phyloP scores from a whole-genome alignment of 2,797 vertebrate genomes.

The Eutrigla gurnardus region DNA sequence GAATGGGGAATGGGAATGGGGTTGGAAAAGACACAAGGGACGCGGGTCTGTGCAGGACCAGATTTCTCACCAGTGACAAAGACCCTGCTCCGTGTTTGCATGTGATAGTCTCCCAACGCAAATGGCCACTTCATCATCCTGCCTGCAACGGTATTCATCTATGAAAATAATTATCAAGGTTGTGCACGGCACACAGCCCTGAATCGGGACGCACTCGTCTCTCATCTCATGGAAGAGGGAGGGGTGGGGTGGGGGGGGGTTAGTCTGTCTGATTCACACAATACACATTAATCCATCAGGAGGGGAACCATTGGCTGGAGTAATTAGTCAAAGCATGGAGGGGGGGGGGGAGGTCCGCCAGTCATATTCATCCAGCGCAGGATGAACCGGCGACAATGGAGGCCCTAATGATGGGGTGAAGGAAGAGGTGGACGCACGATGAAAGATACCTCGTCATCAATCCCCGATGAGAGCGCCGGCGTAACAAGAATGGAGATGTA shows the following conservation, averaged over 20 bases:
- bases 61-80: conserved; percentile 81
- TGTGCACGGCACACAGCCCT: conserved; percentile 85
- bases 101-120: conserved; percentile 89
- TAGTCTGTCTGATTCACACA: conserved; percentile 80
- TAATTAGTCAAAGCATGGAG: conserved; percentile 93
- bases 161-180: conserved; percentile 98
- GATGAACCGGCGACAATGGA: conserved; percentile 63
- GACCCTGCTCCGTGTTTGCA: conserved; percentile 86
- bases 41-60: conserved; percentile 60
- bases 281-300: conserved; percentile 94
- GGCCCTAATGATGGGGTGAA: conserved; percentile 70
- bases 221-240: conserved; percentile 52
- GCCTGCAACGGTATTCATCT: conserved; percentile 93
- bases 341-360: conserved; percentile 80
- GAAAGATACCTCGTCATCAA: conserved; percentile 78
- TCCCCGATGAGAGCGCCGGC: conserved; percentile 57
- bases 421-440: conserved; percentile 54
- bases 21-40: conserved; percentile 43
- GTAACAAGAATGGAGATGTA: conserved; percentile 71
- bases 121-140: conserved; percentile 97
- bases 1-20: no score
- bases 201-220: conserved; percentile 83
- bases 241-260: conserved; percentile 28
- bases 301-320: conserved; percentile 85
- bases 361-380: conserved; percentile 84